Conservation (phyloP, 1,140 invertebrate species). For the Himalopsyche phryganea region DNA sequence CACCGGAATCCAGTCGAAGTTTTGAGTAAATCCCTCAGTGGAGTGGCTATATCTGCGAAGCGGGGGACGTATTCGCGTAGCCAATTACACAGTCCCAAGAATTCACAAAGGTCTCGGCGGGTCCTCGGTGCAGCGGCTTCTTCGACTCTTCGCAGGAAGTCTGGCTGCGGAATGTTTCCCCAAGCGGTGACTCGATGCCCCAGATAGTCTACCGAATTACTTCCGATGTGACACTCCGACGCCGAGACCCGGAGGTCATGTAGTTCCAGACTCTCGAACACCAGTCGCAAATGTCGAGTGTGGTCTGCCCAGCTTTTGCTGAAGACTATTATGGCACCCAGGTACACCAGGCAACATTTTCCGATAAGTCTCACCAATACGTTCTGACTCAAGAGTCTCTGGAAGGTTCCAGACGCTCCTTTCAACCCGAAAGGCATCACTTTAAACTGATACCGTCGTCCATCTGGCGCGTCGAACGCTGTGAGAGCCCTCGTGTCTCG, state of each 20-base stretch:
- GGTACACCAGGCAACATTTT: background rate
- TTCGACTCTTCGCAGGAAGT: background rate
- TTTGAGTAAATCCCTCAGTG: background rate
- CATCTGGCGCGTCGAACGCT: constrained; percentile 6
- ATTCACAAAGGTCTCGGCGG: background rate
- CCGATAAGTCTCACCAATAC: background rate
- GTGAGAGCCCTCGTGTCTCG: background rate
- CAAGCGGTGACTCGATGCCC: background rate
- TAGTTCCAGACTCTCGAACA: background rate
- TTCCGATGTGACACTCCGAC: background rate
- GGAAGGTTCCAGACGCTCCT: constrained; percentile 1
- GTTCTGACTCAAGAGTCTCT: background rate
- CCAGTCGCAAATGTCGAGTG: background rate
- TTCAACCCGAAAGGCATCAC: constrained; percentile 5
- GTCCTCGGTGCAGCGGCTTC: background rate
- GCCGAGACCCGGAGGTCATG: too few relatives aligned
- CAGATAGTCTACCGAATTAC: background rate
- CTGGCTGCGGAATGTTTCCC: background rate
- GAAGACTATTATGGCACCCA: background rate
- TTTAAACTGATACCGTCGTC: background rate
- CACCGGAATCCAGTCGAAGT: background rate
- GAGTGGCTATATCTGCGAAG: background rate
- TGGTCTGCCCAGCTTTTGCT: background rate
- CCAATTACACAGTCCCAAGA: background rate
- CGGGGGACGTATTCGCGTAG: background rate